phyloP scores from a whole-genome alignment of 2,113 vertebrate species.

The Dromiciops gliroides region DNA sequence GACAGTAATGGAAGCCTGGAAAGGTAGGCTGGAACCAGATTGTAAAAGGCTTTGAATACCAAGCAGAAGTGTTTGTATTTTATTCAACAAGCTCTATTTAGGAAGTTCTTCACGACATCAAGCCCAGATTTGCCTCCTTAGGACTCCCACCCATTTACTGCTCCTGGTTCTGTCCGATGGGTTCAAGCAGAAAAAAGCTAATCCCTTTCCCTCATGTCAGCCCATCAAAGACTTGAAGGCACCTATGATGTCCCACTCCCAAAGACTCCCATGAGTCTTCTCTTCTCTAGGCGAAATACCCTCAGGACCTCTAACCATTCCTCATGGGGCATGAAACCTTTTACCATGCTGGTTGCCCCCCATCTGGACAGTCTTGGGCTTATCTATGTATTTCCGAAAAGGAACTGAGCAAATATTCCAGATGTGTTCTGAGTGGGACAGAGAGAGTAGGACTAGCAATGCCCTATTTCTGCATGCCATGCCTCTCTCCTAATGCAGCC shows the following conservation, averaged over 20 bases:
- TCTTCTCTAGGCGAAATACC: neutral
- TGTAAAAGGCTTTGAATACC: neutral
- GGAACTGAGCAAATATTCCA: neutral
- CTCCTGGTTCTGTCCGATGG: neutral
- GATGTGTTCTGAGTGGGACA: neutral
- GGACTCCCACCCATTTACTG: neutral
- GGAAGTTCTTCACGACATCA: neutral
- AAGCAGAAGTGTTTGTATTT: neutral
- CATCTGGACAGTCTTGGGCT: neutral
- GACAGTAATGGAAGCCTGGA: neutral
- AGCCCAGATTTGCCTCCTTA: neutral
- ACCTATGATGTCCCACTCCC: too few species aligned
- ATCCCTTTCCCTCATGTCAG: neutral
- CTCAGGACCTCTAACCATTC: neutral
- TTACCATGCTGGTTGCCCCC: neutral
- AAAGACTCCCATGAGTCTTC: neutral
- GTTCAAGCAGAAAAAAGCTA: neutral
- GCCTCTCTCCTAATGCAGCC: too few species aligned
- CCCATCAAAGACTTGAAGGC: neutral
- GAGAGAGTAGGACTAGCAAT: neutral
- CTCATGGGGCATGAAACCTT: neutral
- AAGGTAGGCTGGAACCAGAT: neutral
- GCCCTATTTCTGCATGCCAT: too few species aligned
- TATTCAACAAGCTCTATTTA: neutral
- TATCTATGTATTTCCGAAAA: neutral